Percentiles rank a stretch among this genome's conserved stretches.
These are phyloP conservation scores for Morinoia aosen DNA, from an alignment of 2,888 invertebrate genomes.

Conservation along the genomic window DNA sequence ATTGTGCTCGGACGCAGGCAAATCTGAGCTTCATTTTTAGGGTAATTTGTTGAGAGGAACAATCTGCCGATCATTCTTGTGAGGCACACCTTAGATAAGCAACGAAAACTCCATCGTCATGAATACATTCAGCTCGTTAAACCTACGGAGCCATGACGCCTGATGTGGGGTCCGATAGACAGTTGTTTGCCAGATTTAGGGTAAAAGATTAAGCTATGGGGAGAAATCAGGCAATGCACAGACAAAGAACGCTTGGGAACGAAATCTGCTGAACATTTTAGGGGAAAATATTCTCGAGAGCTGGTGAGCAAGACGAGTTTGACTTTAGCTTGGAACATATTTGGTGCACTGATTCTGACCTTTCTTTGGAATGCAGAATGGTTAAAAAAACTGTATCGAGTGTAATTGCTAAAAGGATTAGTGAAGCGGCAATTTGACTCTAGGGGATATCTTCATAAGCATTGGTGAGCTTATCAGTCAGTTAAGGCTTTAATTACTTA, in stretches of 20 bases:
- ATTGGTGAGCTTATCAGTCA: no score
- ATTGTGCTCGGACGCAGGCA: conserved; percentile 26
- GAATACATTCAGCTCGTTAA: conserved; percentile 48
- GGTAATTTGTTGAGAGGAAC: conserved; percentile 46
- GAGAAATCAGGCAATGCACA: background rate
- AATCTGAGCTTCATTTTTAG: background rate
- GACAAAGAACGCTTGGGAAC: background rate
- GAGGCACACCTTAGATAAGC: conserved; percentile 15
- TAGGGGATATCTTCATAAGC: no score
- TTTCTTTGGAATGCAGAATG: no score
- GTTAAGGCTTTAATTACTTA: no score
- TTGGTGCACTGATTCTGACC: no score
- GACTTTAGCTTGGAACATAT: background rate
- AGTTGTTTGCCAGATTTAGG: background rate
- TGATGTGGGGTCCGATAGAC: conserved; percentile 16
- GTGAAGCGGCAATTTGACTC: no score
- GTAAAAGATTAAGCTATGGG: background rate
- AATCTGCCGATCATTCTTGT: conserved; percentile 53
- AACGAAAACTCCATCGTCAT: conserved; percentile 32
- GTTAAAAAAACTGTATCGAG: no score
- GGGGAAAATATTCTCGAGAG: background rate
- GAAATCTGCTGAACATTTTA: background rate
- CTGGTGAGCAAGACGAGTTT: background rate
- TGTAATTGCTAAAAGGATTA: no score
- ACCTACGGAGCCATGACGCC: conserved; percentile 44